These are phyloP conservation scores for Hemichromis elongatus DNA, from an alignment of 2,113 vertebrate species.

Conservation along the genomic window DNA sequence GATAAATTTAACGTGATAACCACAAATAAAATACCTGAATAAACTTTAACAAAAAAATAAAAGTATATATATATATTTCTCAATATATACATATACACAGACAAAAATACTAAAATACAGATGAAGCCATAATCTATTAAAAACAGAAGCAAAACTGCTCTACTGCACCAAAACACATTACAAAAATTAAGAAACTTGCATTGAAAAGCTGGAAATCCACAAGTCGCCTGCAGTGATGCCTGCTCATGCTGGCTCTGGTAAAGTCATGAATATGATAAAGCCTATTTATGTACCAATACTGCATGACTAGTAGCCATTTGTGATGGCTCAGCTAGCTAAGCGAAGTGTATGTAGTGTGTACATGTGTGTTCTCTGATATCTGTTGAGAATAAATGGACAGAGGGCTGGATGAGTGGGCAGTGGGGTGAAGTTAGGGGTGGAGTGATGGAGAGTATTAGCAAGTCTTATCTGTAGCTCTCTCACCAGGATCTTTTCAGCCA, in stretches of 20 bases:
- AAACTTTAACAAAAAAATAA: background rate
- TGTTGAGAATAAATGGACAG: background rate
- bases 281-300: background rate
- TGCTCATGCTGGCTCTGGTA: slow-evolving; percentile 35
- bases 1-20: background rate
- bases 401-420: slow-evolving; percentile 1
- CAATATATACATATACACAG: background rate
- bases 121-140: background rate
- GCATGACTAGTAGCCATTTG: background rate
- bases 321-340: background rate
- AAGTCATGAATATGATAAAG: background rate
- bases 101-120: background rate
- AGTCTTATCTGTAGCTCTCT: slow-evolving; percentile 63
- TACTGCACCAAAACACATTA: background rate
- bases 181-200: slow-evolving; percentile 49
- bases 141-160: background rate
- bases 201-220: slow-evolving; percentile 56
- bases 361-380: background rate
- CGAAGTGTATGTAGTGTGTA: background rate
- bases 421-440: slow-evolving; percentile 16
- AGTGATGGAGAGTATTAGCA: slow-evolving; percentile 32
- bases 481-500: slow-evolving; percentile 99
- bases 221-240: slow-evolving; percentile 21
- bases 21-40: background rate
- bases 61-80: no score